phyloP scores from a whole-genome alignment of 2,113 vertebrate genomes.

The Delphinus delphis region DNA sequence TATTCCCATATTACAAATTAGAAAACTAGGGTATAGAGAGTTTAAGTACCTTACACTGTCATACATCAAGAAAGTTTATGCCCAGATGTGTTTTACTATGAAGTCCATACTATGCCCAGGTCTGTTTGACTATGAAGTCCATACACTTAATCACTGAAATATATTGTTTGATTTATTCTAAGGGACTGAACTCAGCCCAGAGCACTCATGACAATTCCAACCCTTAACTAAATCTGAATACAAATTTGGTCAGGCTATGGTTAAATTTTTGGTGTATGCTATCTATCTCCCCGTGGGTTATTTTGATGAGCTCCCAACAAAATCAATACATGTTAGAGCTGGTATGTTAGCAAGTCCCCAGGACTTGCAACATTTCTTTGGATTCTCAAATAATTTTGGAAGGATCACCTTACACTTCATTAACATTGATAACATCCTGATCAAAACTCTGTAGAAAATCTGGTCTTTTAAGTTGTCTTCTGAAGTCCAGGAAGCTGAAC shows the following conservation, averaged over 20 bases:
- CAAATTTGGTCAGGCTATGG: not conserved
- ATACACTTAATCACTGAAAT: not conserved
- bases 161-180: not conserved
- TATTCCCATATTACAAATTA: slow-evolving; percentile 3
- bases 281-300: not conserved
- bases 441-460: not conserved
- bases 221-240: not conserved
- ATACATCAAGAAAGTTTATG: not conserved
- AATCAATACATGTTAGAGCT: not conserved
- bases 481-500: not conserved
- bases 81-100: not conserved
- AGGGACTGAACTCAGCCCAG: not conserved
- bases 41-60: not conserved
- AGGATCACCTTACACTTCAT: not conserved
- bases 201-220: not conserved
- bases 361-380: slow-evolving; percentile 35
- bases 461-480: not conserved
- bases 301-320: not conserved
- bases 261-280: not conserved
- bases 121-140: not conserved
- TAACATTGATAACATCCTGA: not conserved
- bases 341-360: not conserved
- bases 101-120: not conserved
- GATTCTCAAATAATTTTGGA: slow-evolving; percentile 7
- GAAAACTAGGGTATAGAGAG: not conserved